Evolutionary conservation across 2,113 vertebrate genomes (phyloP).

Genomic region (cattle (Bos taurus)): ARS-UCD2.0 NC_037336.1:98349001-98349500

Average conservation of each 20-base stretch:
- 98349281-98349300: neutral
- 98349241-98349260: neutral
- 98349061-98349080: neutral
- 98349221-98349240: neutral
- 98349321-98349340: neutral
- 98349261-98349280: neutral
- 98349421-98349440: neutral
- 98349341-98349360: neutral
- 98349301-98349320: neutral
- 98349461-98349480: neutral
- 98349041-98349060: too few species aligned
- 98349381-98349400: neutral
- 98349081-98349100: neutral
- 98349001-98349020: neutral
- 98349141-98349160: neutral
- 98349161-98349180: neutral
- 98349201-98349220: accelerated
- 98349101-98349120: neutral
- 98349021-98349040: neutral
- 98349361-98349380: neutral
- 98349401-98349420: neutral
- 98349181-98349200: neutral
- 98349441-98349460: neutral
- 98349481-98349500: neutral
- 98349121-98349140: neutral